Base-by-base conservation (phyloP, 2,888 invertebrate species). In the Deilephila elpenor region DNA sequence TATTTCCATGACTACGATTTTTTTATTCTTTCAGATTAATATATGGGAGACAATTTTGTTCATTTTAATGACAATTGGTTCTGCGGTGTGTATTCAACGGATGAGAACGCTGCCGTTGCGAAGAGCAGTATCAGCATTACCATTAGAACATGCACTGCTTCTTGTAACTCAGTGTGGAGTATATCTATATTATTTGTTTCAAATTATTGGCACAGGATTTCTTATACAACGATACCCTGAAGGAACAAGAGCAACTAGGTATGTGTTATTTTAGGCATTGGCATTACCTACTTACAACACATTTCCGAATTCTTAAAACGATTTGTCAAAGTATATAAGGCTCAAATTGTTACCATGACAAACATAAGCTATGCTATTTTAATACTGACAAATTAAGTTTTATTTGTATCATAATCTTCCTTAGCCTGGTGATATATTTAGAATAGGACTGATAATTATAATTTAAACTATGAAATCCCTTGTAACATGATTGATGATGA, bases 151-250 rank as follows among this genome's bases (percentile, higher is more conserved):
- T 82, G 96, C 96, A 0, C 91, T 98, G 29, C 91, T 98, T 59
- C 95, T 98, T 6, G 96, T 97, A 59, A 97, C 97, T 1, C 97
- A 98, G 87, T 96, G 96, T 44, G 98, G 98, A 5, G 96, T 97
- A 74, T 97, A 97, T 87, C 95, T 97, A 25, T 97, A 97, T 90
- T 96, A 97, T 83, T 94, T 97, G 78, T 97, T 97, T 85, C 96
- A 97, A 84, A 96, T 97, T 70, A 96, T 97, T 73, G 97, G 97
- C 51, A 96, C 96, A 70, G 96, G 96, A 62, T 96, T 96, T 77
- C 89, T 95, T 3, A 88, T 92, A 74, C 89, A 93, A 59, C 82
- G 87, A 32, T 91, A 86, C 77, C 88, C 93, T 5, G 90, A 90
- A 80, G 90, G 84, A 75, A 83, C 88, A 62, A 84, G 90, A 73